phyloP scores from a whole-genome alignment of 92 coral and sea anemone genomes.

The Diadumene lineata region DNA sequence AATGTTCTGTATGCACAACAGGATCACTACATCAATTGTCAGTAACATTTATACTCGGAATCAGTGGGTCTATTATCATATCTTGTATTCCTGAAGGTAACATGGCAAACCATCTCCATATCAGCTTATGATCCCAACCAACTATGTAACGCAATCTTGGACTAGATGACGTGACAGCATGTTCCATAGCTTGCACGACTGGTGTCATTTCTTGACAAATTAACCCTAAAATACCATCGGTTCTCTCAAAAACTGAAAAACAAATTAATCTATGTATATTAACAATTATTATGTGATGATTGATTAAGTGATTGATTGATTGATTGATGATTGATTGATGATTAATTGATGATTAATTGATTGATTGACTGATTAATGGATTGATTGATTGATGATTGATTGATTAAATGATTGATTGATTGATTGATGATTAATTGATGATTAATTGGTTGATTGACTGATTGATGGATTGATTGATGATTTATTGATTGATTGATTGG shows the following conservation, averaged over 20 bases:
- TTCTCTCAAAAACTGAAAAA: background rate
- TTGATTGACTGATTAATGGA: no score
- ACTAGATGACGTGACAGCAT: slow-evolving; percentile 58
- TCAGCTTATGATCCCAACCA: slow-evolving; percentile 67
- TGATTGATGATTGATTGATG: no score
- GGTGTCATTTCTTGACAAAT: slow-evolving; percentile 35
- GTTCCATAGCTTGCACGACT: slow-evolving; percentile 71
- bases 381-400: no score
- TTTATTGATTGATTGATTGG: no score
- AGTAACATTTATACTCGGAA: background rate
- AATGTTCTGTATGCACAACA: background rate
- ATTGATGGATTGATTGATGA: no score
- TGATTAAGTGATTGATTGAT: background rate
- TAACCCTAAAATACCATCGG: background rate
- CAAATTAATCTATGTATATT: background rate
- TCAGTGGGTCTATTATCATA: background rate
- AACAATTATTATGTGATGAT: background rate
- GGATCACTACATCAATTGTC: background rate
- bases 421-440: no score
- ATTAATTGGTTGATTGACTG: no score
- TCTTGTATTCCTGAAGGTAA: slow-evolving; percentile 65
- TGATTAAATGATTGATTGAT: no score
- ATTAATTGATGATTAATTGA: no score
- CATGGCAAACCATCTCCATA: slow-evolving; percentile 67
- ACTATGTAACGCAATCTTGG: slow-evolving; percentile 59